Evolutionary conservation across 2,113 vertebrate species (phyloP).

Genomic region (Tamias sibiricus): DNA sequence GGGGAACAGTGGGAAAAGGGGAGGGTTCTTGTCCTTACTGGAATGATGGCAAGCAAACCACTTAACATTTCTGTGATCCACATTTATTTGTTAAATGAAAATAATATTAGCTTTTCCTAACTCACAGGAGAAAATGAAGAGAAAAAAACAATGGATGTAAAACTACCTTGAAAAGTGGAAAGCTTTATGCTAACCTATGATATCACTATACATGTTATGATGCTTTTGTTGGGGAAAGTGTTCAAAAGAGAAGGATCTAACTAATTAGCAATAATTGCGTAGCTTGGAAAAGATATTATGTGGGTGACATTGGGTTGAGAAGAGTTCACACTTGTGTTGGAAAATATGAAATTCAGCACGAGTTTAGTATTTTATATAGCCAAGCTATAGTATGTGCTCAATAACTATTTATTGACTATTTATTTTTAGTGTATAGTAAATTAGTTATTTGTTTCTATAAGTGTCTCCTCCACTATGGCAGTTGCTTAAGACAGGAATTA

Average conservation of each 20-base stretch:
- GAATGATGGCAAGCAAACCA: background rate
- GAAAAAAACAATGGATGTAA: slow-evolving; percentile 47
- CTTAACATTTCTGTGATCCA: background rate
- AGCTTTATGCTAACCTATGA: slow-evolving; percentile 30
- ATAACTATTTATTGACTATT: slow-evolving; percentile 67
- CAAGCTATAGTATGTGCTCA: slow-evolving; percentile 41
- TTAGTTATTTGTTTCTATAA: slow-evolving; percentile 8
- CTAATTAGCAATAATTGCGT: slow-evolving; percentile 65
- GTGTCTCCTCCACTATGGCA: background rate
- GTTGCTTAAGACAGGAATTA: background rate
- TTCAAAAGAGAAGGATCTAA: slow-evolving; percentile 65
- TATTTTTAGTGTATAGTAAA: background rate
- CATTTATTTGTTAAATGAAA: slow-evolving; percentile 37
- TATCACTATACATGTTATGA: slow-evolving; percentile 60
- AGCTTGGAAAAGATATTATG: slow-evolving; percentile 60
- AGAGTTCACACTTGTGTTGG: slow-evolving; percentile 57
- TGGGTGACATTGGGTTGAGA: slow-evolving; percentile 27
- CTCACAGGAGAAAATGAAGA: slow-evolving; percentile 37
- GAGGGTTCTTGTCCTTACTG: background rate
- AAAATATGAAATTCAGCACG: slow-evolving; percentile 55
- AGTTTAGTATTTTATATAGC: slow-evolving; percentile 11
- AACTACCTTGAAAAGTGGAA: slow-evolving; percentile 46
- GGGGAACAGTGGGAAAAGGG: background rate
- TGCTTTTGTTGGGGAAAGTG: slow-evolving; percentile 64
- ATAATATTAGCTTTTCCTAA: slow-evolving; percentile 45